Conservation (phyloP, 2,113 vertebrate species). For the Clupea harengus region DNA sequence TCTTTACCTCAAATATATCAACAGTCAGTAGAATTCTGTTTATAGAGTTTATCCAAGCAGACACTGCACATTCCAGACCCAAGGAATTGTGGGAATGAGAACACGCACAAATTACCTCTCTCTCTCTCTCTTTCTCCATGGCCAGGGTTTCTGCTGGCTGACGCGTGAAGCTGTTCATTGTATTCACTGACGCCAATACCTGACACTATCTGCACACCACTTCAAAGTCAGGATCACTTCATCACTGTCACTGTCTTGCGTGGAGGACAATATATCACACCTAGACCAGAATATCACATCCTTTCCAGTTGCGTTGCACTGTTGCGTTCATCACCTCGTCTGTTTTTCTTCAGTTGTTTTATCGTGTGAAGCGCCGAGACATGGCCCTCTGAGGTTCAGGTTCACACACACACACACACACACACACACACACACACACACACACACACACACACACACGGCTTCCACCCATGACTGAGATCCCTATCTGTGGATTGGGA, state of each 20-base stretch:
- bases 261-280: not conserved
- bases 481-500: constrained; percentile 1
- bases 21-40: constrained; percentile 61
- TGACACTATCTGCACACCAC: not conserved
- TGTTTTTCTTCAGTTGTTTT: not conserved
- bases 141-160: not conserved
- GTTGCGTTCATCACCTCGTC: not conserved
- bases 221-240: not conserved
- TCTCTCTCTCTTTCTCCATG: constrained; percentile 24
- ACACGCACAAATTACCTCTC: constrained; percentile 46
- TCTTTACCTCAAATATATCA: constrained; percentile 53
- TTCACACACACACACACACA: too few relatives aligned
- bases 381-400: not conserved
- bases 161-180: not conserved
- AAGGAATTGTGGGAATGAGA: constrained; percentile 46
- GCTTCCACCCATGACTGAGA: not conserved
- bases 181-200: not conserved
- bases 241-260: not conserved
- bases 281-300: not conserved
- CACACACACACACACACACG: too few relatives aligned
- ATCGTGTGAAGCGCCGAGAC: not conserved
- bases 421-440: too few relatives aligned
- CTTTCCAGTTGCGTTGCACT: not conserved
- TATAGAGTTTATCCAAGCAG: constrained; percentile 51
- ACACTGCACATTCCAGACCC: constrained; percentile 48